Evolutionary conservation across 2,888 invertebrate genomes (phyloP), one percentile per base, ranked within the genome.

Genomic region (Lottia scabra): DNA sequence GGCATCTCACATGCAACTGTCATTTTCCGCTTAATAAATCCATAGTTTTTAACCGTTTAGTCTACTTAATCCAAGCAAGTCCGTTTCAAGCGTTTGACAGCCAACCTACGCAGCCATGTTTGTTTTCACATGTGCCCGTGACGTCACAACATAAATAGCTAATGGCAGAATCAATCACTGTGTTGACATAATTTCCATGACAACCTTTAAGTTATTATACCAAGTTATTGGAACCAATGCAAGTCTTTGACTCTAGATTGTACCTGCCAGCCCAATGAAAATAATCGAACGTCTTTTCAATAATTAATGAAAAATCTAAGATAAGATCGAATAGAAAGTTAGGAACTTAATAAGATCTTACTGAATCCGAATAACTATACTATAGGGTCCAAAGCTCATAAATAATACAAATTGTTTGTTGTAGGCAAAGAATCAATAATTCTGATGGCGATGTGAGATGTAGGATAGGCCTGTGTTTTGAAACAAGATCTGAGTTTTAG

Each of bases 141-240:
- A 75, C 72, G 72, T 75, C 72, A 75, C 66, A 19, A 63, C 69
- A 69, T 44, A 38, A 62, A 44, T 66, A 63, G 23, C 46, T 23
- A 27, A 62, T 46, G 48, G 62, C 15, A 44, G 38, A 38, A 38
- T 38, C 38, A 62, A 72, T 75, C 72, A 72, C 72, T 72, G 4
- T 44, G 72, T 72, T 63, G 66, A 70, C 75, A 43, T 27, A 70
- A 72, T 67, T 75, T 65, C 64, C 70, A 75, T 75, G 75, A 64
- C 75, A 68, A 75, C 75, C 23, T 19, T 23, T 56, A 16, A 19
- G 56, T 56, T 23, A 12, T 56, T 38, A 38, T 38, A 38, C 10
- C 10, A 38, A 38, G 8, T 10, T 38, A 6, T 38, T 38, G 38
- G 38, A 62, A 23, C 23, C 23, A 23, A 3, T 6, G 2, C n/a